Evolutionary conservation across 1,140 invertebrate genomes (phyloP).

Genomic region (Bombus superbus): DNA sequence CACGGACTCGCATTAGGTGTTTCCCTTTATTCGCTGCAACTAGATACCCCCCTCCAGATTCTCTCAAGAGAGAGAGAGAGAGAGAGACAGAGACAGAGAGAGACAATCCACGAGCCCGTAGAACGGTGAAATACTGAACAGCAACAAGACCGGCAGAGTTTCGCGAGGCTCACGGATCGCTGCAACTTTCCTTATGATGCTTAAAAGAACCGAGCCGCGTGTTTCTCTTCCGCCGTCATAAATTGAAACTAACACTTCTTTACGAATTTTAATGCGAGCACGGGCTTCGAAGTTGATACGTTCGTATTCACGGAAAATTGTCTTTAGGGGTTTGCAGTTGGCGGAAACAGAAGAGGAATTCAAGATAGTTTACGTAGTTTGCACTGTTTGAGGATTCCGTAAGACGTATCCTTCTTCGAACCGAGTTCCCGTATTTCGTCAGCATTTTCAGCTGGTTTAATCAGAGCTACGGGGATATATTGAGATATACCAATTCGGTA

Average conservation of each 20-base stretch:
- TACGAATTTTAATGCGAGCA: slow-evolving; percentile 6
- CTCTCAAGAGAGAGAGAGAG: slow-evolving; percentile 38
- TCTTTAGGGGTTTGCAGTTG: slow-evolving; percentile 11
- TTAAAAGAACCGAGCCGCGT: neutral
- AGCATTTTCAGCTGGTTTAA: slow-evolving; percentile 31
- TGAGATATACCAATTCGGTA: slow-evolving; percentile 34
- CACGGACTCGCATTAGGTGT: slow-evolving; percentile 60
- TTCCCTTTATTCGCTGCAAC: slow-evolving; percentile 58
- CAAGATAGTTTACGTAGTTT: slow-evolving; percentile 19
- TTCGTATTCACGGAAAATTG: slow-evolving; percentile 8
- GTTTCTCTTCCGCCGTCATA: neutral
- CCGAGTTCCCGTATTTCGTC: slow-evolving; percentile 20
- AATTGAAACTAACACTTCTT: slow-evolving; percentile 11
- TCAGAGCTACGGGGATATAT: slow-evolving; percentile 13
- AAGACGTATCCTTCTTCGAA: slow-evolving; percentile 7
- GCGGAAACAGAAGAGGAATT: neutral
- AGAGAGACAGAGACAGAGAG: too few relatives aligned
- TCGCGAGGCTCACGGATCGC: slow-evolving; percentile 3
- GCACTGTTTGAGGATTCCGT: slow-evolving; percentile 18
- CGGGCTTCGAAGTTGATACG: neutral
- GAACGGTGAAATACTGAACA: slow-evolving; percentile 44
- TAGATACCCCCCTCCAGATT: slow-evolving; percentile 27
- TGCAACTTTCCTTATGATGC: slow-evolving; percentile 10
- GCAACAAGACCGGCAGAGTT: slow-evolving; percentile 23
- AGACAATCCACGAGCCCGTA: slow-evolving; percentile 40